Evolutionary conservation across 2,888 invertebrate species (phyloP), one percentile per base, ranked within the genome.

Genomic region (Labia minor): DNA sequence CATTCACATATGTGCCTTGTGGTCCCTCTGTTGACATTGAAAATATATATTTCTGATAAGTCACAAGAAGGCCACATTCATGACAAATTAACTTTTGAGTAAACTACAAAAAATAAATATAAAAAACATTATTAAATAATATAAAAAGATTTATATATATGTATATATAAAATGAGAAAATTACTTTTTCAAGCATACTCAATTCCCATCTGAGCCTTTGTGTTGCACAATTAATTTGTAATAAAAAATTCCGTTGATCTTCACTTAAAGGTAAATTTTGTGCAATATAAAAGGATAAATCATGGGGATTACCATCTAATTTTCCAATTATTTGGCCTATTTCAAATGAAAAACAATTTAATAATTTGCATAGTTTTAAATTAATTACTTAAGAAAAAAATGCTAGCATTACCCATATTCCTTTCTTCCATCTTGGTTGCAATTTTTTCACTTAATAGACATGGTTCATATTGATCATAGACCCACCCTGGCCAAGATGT

Each of bases 1-100:
- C 86, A 78, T 93, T 92, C 61, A 90, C 90, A 74, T 88, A 93
- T 64, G 90, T 88, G 63, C 86, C 86, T 76, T 88, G 86, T 0
- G 89, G 86, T 0, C 92, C 92, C 74, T 89, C 88, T 71, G 85
- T 83, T 10, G 89, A 88, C 89, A 93, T 90, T 63, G 88, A 86
- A 78, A 92, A 89, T 66, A 90, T 82, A 72, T 90, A 84, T 4
- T 81, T 81, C 70, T 86, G 87, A 70, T 82, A 80, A 0, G 85
- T 86, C 64, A 90, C 81, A 14, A 73, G 70, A 3, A 70, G 69
- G 67, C 81, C 77, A 68, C 83, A 83, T 63, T 79, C 78, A 72
- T 81, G 82, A 67, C 78, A 70, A 8, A 49, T 49, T 8, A 49
- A 18, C 11, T 49, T 37, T 37, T 67, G 18, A 61, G 18, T 20